Base-by-base conservation (phyloP, 1,140 invertebrate genomes). In the Dolichoris vasculosae region DNA sequence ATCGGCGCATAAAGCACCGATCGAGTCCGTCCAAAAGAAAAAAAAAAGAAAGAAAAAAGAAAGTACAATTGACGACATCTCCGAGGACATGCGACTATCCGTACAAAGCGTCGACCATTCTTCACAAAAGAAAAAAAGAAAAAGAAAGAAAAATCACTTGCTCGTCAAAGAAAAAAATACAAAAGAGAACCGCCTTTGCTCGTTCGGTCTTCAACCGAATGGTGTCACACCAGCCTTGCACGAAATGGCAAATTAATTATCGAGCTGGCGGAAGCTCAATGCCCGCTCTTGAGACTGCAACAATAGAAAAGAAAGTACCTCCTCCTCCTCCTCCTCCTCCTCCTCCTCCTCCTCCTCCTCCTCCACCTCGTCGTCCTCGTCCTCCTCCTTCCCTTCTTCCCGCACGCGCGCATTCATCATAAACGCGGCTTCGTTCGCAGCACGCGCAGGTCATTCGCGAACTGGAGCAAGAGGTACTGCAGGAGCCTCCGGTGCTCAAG, bases 361-460 rank as follows among this genome's bases (percentile, higher is more conserved):
- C 35, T 59, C 40, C 23, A n/a, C n/a, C n/a, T n/a, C n/a, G n/a
- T n/a, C n/a, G n/a, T n/a, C 43, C 59, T 23, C 7, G 63, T 20
- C 11, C 77, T 35, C 38, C 35, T 59, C 40, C 23, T n/a, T n/a
- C n/a, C n/a, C n/a, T n/a, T n/a, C n/a, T n/a, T n/a, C n/a, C n/a
- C n/a, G n/a, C n/a, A n/a, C 35, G 77, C 30, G 43, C 30, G 30
- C 48, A 77, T 69, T 35, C 64, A 59, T 59, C 55, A 59, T 43
- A 73, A 77, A 51, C 13, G 40, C 30, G 46, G 20, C 46, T 48
- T 48, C 51, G 13, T 64, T 59, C 23, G 9, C 59, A 93, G 91
- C 92, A 93, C 81, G 89, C 88, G 67, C 92, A 92, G 89, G 90
- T 93, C 79, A 92, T 93, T 88, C 91, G 92, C 69, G 93, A 93